Conservation (phyloP, 2,888 invertebrate genomes). For the Caenorhabditis imperialis region DNA sequence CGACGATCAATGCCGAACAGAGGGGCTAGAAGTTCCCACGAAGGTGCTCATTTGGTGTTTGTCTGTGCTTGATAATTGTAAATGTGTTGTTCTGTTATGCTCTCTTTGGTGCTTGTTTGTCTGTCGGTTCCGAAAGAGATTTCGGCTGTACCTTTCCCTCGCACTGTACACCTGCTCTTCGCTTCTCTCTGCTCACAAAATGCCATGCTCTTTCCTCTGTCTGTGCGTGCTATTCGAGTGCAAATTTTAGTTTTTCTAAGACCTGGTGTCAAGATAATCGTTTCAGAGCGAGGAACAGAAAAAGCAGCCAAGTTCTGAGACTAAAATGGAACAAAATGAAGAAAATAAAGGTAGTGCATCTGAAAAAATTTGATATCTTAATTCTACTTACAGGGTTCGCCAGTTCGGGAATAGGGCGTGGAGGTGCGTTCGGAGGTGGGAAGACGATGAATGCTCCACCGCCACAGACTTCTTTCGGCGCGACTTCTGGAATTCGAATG, state of each 20-base stretch:
- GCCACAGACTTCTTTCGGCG: constrained; percentile 51
- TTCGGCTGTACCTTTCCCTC: constrained; percentile 18
- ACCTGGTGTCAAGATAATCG: not conserved
- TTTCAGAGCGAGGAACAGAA: constrained; percentile 7
- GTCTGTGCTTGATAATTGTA: too few relatives aligned
- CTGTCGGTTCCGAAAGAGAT: constrained; percentile 11
- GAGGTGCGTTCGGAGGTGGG: constrained; percentile 29
- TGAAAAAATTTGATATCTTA: not conserved
- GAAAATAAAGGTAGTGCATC: constrained; percentile 26
- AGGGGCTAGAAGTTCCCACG: constrained; percentile 41
- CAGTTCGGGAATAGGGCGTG: constrained; percentile 13
- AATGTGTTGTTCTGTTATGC: constrained; percentile 13
- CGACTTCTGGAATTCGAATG: constrained; percentile 23
- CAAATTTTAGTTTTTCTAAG: not conserved
- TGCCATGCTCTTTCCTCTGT: constrained; percentile 14
- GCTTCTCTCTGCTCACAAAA: constrained; percentile 11
- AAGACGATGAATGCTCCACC: constrained; percentile 33
- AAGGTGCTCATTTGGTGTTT: constrained; percentile 22
- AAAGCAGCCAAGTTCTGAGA: constrained; percentile 13
- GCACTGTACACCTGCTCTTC: constrained; percentile 39
- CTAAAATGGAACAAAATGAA: constrained; percentile 41
- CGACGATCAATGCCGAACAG: constrained; percentile 42
- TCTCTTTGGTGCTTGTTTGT: constrained; percentile 37
- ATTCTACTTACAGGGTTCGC: constrained; percentile 9
- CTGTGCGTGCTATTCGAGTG: constrained; percentile 38